phyloP scores from a whole-genome alignment of 2,113 vertebrate species.

The Lophura nycthemera region DNA sequence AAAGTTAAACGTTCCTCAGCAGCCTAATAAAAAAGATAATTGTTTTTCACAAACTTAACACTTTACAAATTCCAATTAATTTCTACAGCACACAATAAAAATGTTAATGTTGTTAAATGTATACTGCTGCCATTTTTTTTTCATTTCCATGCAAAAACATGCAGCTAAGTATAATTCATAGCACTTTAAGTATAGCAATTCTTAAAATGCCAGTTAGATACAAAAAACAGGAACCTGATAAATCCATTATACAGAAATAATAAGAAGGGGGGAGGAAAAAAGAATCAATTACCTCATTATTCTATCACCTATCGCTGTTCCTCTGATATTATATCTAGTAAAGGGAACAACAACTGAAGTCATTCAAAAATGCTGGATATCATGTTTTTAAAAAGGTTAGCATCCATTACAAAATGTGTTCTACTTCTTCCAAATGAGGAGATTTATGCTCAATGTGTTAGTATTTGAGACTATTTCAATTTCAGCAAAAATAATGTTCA shows the following conservation, averaged over 20 bases:
- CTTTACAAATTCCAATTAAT: conserved; percentile 25
- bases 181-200: conserved; percentile 50
- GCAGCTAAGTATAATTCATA: conserved; percentile 70
- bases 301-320: conserved; percentile 98
- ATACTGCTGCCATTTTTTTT: conserved; percentile 51
- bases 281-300: conserved; percentile 95
- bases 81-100: conserved; percentile 45
- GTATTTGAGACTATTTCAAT: not conserved
- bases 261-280: conserved; percentile 64
- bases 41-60: conserved; percentile 5
- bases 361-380: conserved; percentile 73
- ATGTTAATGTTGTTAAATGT: conserved; percentile 58
- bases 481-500: conserved; percentile 40
- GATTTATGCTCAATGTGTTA: not conserved
- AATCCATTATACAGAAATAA: conserved; percentile 60
- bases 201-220: conserved; percentile 74
- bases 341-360: conserved; percentile 84
- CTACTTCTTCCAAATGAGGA: not conserved
- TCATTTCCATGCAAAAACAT: conserved; percentile 68
- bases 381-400: conserved; percentile 64
- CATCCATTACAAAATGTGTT: conserved; percentile 36
- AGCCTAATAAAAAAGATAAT: not conserved
- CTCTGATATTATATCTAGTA: conserved; percentile 97
- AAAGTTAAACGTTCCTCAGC: conserved; percentile 16
- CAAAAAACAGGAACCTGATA: conserved; percentile 68